Evolutionary conservation across 2,888 invertebrate species (phyloP), one percentile per base, ranked within the genome.

Genomic region (Pelosia muscerda): DNA sequence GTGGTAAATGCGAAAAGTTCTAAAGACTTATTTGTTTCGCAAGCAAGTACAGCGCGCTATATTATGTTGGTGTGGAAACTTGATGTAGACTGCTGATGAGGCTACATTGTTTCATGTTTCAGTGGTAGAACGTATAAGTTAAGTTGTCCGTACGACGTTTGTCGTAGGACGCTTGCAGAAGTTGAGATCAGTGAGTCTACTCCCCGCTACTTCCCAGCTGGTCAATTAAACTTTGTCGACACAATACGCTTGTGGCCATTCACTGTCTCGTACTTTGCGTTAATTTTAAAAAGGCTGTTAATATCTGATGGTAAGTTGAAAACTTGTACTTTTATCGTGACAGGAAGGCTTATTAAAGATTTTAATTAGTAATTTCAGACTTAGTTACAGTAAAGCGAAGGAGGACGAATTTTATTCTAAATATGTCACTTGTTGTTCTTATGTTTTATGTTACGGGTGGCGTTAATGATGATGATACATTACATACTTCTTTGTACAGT

Each of bases 71-170:
- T 60, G 15, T 65, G 58, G n/a, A 59, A 78, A 70, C 61, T 76
- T 68, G 49, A n/a, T 54, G 42, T 25, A 53, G 69, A 66, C 58
- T 9, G 63, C 70, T 79, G 82, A 84, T 82, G 83, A 82, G 79
- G 76, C 76, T 77, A 81, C 85, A 86, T 84, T 85, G 86, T 88
- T 87, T 83, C 75, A 78, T 85, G 81, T 84, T 86, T 83, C 84
- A 81, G 84, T 83, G 74, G 73, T 74, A 73, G 75, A 80, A 77
- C 81, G 84, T 81, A 81, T 78, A 80, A 65, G 67, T 76, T 49
- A 56, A 64, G 71, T n/a, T 49, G 49, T 71, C 34, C 63, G 60
- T n/a, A n/a, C n/a, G n/a, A n/a, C 63, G 61, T 42, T 56, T 38
- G 42, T 55, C 63, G 72, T 72, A 75, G 71, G 61, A 49, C 63